Conservation (phyloP, 2,888 invertebrate species). For the Biston stratarius region DNA sequence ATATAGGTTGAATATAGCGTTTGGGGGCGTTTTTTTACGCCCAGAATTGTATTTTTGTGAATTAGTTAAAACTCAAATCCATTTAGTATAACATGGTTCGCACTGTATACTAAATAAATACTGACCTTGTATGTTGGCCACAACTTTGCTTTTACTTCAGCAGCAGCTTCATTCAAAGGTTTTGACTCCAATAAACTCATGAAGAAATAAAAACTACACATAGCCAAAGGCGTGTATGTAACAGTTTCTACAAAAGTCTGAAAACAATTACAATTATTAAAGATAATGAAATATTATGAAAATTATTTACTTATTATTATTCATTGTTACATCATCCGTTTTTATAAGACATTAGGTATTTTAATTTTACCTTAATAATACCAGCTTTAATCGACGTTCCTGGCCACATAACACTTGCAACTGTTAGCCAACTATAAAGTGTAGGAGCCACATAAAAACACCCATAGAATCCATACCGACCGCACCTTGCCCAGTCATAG, state of each 20-base stretch:
- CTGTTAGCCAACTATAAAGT: conserved; percentile 91
- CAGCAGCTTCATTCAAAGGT: conserved; percentile 87
- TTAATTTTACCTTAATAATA: conserved; percentile 88
- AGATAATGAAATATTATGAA: no score
- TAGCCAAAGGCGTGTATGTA: conserved; percentile 91
- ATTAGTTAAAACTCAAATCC: no score
- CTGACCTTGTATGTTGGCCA: conserved; percentile 90
- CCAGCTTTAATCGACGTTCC: conserved; percentile 89
- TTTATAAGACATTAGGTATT: not conserved
- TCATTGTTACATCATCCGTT: not conserved
- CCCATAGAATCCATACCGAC: conserved; percentile 92
- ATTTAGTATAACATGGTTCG: no score
- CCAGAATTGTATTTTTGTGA: no score
- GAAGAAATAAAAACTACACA: conserved; percentile 91
- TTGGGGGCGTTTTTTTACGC: no score
- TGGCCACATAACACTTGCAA: conserved; percentile 92
- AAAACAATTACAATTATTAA: conserved; percentile 46
- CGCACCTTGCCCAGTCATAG: conserved; percentile 89
- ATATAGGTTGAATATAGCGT: no score
- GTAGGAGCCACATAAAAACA: conserved; percentile 93
- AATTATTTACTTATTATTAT: not conserved
- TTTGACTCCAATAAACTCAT: conserved; percentile 92
- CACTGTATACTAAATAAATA: not conserved
- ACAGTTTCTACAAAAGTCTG: conserved; percentile 91
- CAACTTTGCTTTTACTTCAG: conserved; percentile 91